Conservation (phyloP, 2,113 vertebrate species). For the Siniperca chuatsi region DNA sequence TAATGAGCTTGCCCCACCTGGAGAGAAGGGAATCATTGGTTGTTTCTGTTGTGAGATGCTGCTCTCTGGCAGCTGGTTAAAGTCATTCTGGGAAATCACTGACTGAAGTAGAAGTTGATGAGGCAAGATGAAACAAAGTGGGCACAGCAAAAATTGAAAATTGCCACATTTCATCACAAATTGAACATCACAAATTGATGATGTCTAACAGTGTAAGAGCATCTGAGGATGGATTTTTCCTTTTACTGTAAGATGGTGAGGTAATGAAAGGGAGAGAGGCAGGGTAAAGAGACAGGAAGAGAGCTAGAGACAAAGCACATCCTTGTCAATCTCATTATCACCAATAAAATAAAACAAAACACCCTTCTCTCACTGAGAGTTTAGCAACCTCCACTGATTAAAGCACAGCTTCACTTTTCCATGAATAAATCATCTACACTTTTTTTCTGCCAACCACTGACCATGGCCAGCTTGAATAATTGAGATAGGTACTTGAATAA, state of each 20-base stretch:
- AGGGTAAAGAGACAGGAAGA: background rate
- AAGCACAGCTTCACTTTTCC: slow-evolving; percentile 31
- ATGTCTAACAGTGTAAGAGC: slow-evolving; percentile 27
- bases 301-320: slow-evolving; percentile 11
- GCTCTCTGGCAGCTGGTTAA: slow-evolving; percentile 36
- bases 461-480: slow-evolving; percentile 62
- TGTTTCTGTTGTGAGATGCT: slow-evolving; percentile 14
- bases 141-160: slow-evolving; percentile 32
- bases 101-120: slow-evolving; percentile 46
- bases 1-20: slow-evolving; percentile 45
- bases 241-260: background rate
- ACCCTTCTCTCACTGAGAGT: slow-evolving; percentile 11
- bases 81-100: slow-evolving; percentile 51
- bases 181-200: slow-evolving; percentile 42
- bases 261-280: slow-evolving; percentile 15
- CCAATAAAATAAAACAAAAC: slow-evolving; percentile 35
- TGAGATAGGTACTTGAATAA: slow-evolving; percentile 48
- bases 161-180: slow-evolving; percentile 39
- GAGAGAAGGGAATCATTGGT: slow-evolving; percentile 17
- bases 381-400: slow-evolving; percentile 32
- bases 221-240: slow-evolving; percentile 10
- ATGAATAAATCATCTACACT: slow-evolving; percentile 53
- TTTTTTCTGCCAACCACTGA: slow-evolving; percentile 18
- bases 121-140: slow-evolving; percentile 47
- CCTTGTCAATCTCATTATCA: slow-evolving; percentile 18